A percentile compares a stretch with the other conserved stretches of the same genome.
Evolutionary conservation across 2,888 invertebrate genomes (phyloP).

Genomic region (Melitaea athalia): DNA sequence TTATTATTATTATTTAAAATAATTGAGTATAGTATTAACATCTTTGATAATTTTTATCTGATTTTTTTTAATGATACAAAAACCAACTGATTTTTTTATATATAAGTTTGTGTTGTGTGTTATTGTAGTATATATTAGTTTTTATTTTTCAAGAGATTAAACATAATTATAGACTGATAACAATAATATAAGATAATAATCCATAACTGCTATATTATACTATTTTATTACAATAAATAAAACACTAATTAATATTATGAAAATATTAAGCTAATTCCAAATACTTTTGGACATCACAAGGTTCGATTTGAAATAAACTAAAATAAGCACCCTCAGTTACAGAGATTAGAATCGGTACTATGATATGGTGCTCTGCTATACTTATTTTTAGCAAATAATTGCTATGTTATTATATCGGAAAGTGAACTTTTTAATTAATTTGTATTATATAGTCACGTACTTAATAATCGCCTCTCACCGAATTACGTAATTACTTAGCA

Average conservation of each 20-base stretch:
- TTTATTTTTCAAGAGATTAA: slow-evolving; percentile 10
- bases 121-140: neutral
- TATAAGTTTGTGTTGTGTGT: slow-evolving; percentile 21
- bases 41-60: neutral
- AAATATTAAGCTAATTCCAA: too few species aligned
- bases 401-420: slow-evolving; percentile 16
- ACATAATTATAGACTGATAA: slow-evolving; percentile 25
- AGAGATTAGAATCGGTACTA: slow-evolving; percentile 40
- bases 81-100: neutral
- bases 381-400: slow-evolving; percentile 19
- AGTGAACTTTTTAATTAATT: slow-evolving; percentile 18
- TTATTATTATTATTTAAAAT: slow-evolving; percentile 8
- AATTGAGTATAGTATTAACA: slow-evolving; percentile 8
- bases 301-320: neutral
- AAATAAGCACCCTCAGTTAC: slow-evolving; percentile 7
- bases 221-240: slow-evolving; percentile 1
- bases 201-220: slow-evolving; percentile 6
- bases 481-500: slow-evolving; percentile 69
- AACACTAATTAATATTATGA: too few species aligned
- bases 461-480: slow-evolving; percentile 73
- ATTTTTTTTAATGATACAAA: neutral
- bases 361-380: slow-evolving; percentile 38
- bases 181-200: slow-evolving; percentile 22
- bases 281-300: neutral
- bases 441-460: slow-evolving; percentile 43